Evolutionary conservation across 2,113 vertebrate species (phyloP).

Genomic region (Grus americana): DNA sequence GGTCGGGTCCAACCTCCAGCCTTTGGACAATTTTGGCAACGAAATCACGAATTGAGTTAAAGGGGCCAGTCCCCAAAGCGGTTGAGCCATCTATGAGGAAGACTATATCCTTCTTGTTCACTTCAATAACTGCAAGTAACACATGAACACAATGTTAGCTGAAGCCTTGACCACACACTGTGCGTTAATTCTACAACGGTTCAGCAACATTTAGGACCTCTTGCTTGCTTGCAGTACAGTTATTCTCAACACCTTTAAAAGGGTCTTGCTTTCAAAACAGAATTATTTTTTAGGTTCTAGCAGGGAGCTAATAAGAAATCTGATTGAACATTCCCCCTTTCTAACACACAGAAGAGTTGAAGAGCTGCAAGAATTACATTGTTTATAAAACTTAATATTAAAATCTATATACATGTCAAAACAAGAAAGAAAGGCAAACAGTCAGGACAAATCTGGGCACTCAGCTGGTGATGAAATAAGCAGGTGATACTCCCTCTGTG

Average conservation of each 20-base stretch:
- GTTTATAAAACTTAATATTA: not conserved
- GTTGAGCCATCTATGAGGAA: conserved; percentile 91
- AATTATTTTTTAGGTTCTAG: not conserved
- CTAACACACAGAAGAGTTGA: not conserved
- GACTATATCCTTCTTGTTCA: conserved; percentile 91
- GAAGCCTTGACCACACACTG: not conserved
- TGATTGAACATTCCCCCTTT: not conserved
- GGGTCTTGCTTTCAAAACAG: not conserved
- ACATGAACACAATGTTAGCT: conserved; percentile 23
- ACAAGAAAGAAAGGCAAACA: not conserved
- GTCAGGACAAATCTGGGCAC: not conserved
- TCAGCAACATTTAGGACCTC: not conserved
- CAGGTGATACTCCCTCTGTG: not conserved
- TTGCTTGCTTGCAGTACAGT: not conserved
- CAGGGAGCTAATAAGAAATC: not conserved
- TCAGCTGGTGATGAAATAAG: not conserved
- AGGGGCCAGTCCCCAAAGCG: conserved; percentile 73
- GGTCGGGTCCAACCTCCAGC: conserved; percentile 87
- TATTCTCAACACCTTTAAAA: not conserved
- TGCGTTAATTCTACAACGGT: not conserved
- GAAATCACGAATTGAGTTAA: conserved; percentile 84
- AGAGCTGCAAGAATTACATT: not conserved
- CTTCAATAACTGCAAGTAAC: conserved; percentile 81
- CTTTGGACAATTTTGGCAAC: conserved; percentile 81
- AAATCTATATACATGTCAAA: not conserved